Evolutionary conservation across 2,888 invertebrate species (phyloP).

Genomic region (Clunio marinus): DNA sequence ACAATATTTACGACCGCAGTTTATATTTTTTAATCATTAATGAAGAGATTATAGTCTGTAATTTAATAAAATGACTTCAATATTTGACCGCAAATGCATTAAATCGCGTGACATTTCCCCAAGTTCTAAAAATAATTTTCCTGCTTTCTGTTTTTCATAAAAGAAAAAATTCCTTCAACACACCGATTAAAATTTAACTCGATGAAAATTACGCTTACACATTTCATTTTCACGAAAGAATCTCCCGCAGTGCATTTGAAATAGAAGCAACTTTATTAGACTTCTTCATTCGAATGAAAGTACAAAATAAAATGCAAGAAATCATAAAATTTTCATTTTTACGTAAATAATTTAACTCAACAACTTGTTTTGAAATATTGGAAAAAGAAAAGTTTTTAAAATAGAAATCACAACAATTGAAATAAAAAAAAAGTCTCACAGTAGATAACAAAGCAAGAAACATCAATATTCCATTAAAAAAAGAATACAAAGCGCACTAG

Average conservation of each 20-base stretch:
- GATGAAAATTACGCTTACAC: not conserved
- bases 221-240: not conserved
- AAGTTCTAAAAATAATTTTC: not conserved
- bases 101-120: constrained; percentile 23
- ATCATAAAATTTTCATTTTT: too few species aligned
- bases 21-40: not conserved
- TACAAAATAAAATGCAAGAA: too few species aligned
- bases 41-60: not conserved
- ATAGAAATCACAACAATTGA: not conserved
- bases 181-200: not conserved
- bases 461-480: constrained; percentile 25
- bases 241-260: constrained; percentile 33
- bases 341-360: too few species aligned
- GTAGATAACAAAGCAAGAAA: constrained; percentile 5
- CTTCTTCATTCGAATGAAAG: too few species aligned
- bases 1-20: not conserved
- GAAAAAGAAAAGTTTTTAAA: too few species aligned
- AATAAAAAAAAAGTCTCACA: not conserved
- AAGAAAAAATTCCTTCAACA: not conserved
- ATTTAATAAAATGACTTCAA: constrained; percentile 13
- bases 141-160: not conserved
- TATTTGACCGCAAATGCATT: not conserved
- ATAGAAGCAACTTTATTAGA: too few species aligned
- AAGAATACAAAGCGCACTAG: not conserved
- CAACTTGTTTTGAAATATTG: too few species aligned